These are phyloP conservation scores for Drosophila neotestacea DNA, from an alignment of 2,888 invertebrate genomes.

Conservation along the genomic window DNA sequence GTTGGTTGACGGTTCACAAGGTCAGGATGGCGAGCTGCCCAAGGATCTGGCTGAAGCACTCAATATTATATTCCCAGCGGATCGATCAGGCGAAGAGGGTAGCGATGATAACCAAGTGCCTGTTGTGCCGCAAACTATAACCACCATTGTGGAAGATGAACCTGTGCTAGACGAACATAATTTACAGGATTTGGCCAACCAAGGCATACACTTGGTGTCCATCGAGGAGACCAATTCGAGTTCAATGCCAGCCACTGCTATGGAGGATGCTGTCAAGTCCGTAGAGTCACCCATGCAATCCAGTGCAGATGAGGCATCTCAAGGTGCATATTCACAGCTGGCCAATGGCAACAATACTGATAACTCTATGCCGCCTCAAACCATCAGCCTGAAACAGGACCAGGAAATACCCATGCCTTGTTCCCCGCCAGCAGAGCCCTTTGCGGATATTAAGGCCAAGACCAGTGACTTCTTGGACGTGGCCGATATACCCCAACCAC, in stretches of 20 bases:
- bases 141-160: conserved; percentile 69
- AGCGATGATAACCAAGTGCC: conserved; percentile 37
- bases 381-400: conserved; percentile 34
- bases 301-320: conserved; percentile 41
- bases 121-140: conserved; percentile 70
- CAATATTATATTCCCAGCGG: conserved; percentile 87
- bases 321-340: conserved; percentile 16
- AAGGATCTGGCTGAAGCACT: conserved; percentile 88
- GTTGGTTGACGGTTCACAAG: conserved; percentile 85
- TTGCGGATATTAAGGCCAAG: conserved; percentile 25
- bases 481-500: conserved; percentile 77
- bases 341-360: conserved; percentile 50
- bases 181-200: conserved; percentile 82
- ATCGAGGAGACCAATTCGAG: conserved; percentile 76
- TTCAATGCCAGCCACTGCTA: conserved; percentile 51
- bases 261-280: conserved; percentile 30
- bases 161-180: conserved; percentile 74
- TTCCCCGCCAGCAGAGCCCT: conserved; percentile 35
- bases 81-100: conserved; percentile 79
- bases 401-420: conserved; percentile 74
- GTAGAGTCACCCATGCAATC: conserved; percentile 38
- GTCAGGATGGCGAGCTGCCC: conserved; percentile 86
- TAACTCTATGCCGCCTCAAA: neutral
- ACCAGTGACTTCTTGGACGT: conserved; percentile 69
- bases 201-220: conserved; percentile 83